phyloP scores from a whole-genome alignment of 1,140 invertebrate genomes.

The Liolophura sinensis region DNA sequence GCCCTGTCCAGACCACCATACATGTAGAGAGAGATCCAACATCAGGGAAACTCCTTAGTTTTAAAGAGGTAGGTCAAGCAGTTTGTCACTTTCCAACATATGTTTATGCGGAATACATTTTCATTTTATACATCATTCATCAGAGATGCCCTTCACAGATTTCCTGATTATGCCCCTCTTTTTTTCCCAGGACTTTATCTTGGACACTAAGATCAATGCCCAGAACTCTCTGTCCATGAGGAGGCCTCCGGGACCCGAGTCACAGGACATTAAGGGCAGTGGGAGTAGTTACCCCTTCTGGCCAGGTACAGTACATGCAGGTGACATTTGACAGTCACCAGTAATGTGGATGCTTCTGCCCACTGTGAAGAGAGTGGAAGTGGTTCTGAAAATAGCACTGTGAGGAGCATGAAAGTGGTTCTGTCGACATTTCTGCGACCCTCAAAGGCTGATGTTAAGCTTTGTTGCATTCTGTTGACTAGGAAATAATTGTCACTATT shows the following conservation, averaged over 20 bases:
- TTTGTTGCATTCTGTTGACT: too few species aligned
- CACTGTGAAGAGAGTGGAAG: too few species aligned
- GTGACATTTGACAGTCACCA: too few species aligned
- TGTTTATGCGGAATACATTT: too few species aligned
- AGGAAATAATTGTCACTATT: too few species aligned
- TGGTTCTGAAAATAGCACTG: too few species aligned
- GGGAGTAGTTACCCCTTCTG: constrained; percentile 77
- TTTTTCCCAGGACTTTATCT: constrained; percentile 59
- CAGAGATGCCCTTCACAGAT: neutral
- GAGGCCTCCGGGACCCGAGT: constrained; percentile 64
- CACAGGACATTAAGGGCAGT: constrained; percentile 70
- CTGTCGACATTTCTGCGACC: too few species aligned
- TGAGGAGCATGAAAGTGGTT: constrained; percentile 3
- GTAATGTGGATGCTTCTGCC: too few species aligned
- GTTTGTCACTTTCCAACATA: too few species aligned
- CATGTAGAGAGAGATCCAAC: constrained; percentile 71
- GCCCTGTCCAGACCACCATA: constrained; percentile 51
- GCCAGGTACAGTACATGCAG: constrained; percentile 62
- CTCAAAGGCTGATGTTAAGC: too few species aligned
- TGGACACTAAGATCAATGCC: constrained; percentile 68
- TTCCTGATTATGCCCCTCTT: constrained; percentile 10
- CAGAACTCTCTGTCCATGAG: constrained; percentile 78
- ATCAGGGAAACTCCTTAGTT: constrained; percentile 71
- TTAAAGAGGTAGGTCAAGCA: constrained; percentile 68
- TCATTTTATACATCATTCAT: neutral